Evolutionary conservation across 2,888 invertebrate genomes (phyloP).

Genomic region (Ptilodon capucinus): DNA sequence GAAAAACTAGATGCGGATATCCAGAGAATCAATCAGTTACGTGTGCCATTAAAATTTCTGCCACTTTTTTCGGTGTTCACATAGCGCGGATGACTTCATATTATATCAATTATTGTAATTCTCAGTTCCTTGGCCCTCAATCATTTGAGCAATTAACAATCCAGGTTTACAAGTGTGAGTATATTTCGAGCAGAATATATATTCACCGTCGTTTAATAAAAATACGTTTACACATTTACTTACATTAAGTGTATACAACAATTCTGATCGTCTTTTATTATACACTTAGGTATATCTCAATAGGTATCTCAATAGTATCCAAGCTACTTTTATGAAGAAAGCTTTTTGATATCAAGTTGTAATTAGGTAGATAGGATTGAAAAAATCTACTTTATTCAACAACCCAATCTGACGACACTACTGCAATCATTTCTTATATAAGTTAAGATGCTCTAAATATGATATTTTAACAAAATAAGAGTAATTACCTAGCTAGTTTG

Average conservation of each 20-base stretch:
- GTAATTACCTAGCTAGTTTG: too few species aligned
- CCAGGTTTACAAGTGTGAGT: conserved; percentile 24
- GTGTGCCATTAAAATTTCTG: conserved; percentile 37
- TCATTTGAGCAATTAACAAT: conserved; percentile 34
- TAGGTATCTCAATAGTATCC: too few species aligned
- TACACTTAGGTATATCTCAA: neutral
- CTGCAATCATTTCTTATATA: too few species aligned
- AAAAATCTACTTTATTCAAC: too few species aligned
- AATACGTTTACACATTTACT: neutral
- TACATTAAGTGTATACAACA: neutral
- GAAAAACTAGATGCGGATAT: conserved; percentile 3
- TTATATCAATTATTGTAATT: conserved; percentile 38
- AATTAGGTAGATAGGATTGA: too few species aligned
- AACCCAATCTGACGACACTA: too few species aligned
- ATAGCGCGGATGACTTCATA: conserved; percentile 35
- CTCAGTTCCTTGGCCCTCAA: conserved; percentile 40
- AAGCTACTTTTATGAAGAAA: too few species aligned
- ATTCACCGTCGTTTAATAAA: neutral
- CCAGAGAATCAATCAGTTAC: conserved; percentile 28
- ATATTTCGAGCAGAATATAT: conserved; percentile 18
- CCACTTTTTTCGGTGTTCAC: conserved; percentile 32
- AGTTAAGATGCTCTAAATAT: too few species aligned
- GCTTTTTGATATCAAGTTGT: too few species aligned
- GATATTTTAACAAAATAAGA: too few species aligned
- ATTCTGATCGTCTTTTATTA: neutral